Base-by-base conservation (phyloP, 2,888 invertebrate species). In the Macrophya annulata region DNA sequence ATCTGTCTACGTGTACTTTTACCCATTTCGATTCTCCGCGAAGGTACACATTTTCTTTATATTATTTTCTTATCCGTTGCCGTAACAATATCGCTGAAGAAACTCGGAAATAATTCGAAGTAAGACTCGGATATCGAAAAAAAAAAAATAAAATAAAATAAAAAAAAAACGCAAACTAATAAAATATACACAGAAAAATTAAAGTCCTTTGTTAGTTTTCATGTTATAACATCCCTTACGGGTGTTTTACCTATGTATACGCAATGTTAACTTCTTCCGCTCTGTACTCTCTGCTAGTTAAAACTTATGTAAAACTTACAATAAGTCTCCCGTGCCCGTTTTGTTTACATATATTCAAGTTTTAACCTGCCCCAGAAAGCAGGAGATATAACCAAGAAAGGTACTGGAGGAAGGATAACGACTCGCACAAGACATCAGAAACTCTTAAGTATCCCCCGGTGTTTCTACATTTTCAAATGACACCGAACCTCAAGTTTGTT, bases 381-480 rank as follows among this genome's bases (percentile, higher is more conserved):
- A 77, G 31, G 17, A 55, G 51, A 55, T 77, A 48, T 25, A 51
- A 37, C 55, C 31, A 55, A 37, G 51, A 37, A 55, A 77, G 31
- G 37, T 25, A 55, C 77, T 31, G 10, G 2, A 31, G 31, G 31
- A 9, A 4, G 51, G 51, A 77, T 55, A 77, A 77, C 77, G 77
- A 77, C 77, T 31, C 37, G 51, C 31, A 77, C 51, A 55, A 77
- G 51, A 77, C 55, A 51, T 77, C 77, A 31, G 12, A 77, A 77
- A 77, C 77, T 77, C 77, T 77, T 77, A 77, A 77, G 77, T 77
- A 77, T 55, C 31, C 51, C 45, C 77, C 37, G 48, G 25, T 55
- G 37, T 77, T 48, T 55, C 48, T 55, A 51, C 17, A 17, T 51
- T 31, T 77, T 17, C 15, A 31, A 25, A 77, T 31, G 31, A 55